phyloP scores from a whole-genome alignment of 2,797 vertebrate species.

The Otolemur crassicaudatus region DNA sequence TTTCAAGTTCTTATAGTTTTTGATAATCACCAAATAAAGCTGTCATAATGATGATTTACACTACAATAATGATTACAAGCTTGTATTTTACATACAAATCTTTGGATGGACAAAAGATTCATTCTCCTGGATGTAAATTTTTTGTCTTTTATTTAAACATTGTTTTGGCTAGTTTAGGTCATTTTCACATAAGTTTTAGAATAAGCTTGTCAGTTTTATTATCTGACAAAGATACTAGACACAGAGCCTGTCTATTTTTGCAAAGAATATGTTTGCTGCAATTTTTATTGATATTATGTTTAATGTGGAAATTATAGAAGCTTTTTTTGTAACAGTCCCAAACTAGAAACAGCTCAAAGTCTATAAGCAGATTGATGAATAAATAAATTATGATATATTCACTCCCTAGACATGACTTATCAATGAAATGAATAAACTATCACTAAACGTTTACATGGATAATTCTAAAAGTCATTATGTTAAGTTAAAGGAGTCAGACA shows the following conservation, averaged over 20 bases:
- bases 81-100: neutral
- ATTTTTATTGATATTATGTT: neutral
- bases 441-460: neutral
- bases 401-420: neutral
- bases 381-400: neutral
- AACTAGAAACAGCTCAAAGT: conserved; percentile 8
- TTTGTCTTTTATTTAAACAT: conserved; percentile 1
- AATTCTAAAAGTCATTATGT: neutral
- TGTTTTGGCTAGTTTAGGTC: neutral
- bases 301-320: neutral
- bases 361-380: neutral
- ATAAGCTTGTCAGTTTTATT: neutral
- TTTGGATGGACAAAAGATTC: neutral
- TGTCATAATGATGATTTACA: neutral
- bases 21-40: neutral
- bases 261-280: neutral
- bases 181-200: neutral
- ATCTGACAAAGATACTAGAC: neutral
- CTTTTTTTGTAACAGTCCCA: neutral
- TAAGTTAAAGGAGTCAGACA: neutral
- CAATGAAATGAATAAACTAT: neutral
- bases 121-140: neutral
- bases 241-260: neutral
- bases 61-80: no score
- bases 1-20: neutral